Evolutionary conservation across 1,140 invertebrate species (phyloP).

Genomic region (Drosophila busckii): DNA sequence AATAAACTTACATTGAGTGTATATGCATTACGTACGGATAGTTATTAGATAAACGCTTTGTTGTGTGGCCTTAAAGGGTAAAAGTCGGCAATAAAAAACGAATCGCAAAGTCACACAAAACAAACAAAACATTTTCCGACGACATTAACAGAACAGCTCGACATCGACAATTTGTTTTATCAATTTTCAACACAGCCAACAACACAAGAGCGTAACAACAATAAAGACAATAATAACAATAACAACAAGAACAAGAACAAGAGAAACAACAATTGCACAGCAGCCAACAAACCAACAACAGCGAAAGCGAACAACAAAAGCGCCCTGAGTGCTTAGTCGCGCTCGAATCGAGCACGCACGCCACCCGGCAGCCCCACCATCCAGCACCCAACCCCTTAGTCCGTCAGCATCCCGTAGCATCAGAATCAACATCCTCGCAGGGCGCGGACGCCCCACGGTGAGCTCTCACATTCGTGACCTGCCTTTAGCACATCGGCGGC

Average conservation of each 20-base stretch:
- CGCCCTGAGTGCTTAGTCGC: slow-evolving; percentile 66
- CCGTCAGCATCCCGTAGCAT: slow-evolving; percentile 33
- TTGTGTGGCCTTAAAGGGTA: no score
- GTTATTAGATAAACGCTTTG: no score
- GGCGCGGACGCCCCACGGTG: slow-evolving; percentile 45
- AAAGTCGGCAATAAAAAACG: slow-evolving; percentile 68
- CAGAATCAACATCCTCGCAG: slow-evolving; percentile 32
- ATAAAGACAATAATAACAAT: slow-evolving; percentile 22
- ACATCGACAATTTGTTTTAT: slow-evolving; percentile 78
- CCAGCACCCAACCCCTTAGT: slow-evolving; percentile 29
- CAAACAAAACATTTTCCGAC: slow-evolving; percentile 77
- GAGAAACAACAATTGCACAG: slow-evolving; percentile 24
- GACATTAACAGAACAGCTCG: slow-evolving; percentile 78
- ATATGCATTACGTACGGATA: no score
- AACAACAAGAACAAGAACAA: slow-evolving; percentile 26
- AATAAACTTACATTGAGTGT: no score
- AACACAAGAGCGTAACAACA: slow-evolving; percentile 34
- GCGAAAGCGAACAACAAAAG: slow-evolving; percentile 61
- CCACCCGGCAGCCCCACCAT: slow-evolving; percentile 20
- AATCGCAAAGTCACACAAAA: slow-evolving; percentile 66
- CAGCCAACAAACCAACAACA: slow-evolving; percentile 45
- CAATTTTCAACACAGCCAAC: slow-evolving; percentile 75
- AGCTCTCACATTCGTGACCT: slow-evolving; percentile 40
- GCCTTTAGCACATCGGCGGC: slow-evolving; percentile 9
- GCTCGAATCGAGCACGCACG: slow-evolving; percentile 55